These are phyloP conservation scores for Pachypanchax playfairii DNA, from an alignment of 2,113 vertebrate genomes.

Conservation along the genomic window DNA sequence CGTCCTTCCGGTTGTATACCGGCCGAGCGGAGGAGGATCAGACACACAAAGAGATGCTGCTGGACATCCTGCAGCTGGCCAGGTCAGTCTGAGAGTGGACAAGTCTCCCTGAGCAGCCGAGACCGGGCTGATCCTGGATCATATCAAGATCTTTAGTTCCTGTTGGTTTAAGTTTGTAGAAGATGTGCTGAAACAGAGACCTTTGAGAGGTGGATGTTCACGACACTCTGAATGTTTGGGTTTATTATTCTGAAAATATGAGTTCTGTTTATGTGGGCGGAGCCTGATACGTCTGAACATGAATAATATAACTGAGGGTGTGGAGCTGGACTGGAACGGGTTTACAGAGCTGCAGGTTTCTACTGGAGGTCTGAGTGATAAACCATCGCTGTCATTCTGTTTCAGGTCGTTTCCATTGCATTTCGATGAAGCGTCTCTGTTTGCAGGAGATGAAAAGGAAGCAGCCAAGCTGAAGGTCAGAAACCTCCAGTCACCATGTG, in stretches of 20 bases:
- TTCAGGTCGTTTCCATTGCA: constrained; percentile 90
- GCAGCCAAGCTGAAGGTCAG: constrained; percentile 89
- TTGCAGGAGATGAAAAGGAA: constrained; percentile 88
- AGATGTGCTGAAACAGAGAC: too few species aligned
- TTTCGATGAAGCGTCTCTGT: constrained; percentile 91
- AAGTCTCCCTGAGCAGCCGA: neutral
- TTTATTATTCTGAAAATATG: too few species aligned
- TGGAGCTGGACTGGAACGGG: too few species aligned
- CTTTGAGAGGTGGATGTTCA: too few species aligned
- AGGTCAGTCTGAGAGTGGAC: constrained; percentile 77
- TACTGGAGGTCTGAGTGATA: too few species aligned
- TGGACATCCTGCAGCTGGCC: constrained; percentile 86
- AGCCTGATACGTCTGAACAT: too few species aligned
- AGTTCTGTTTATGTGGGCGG: too few species aligned
- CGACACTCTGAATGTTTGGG: too few species aligned
- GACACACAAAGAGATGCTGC: constrained; percentile 79
- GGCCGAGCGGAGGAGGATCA: constrained; percentile 80
- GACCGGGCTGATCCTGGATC: neutral
- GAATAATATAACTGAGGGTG: too few species aligned
- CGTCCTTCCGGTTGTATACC: constrained; percentile 85
- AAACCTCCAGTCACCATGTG: neutral
- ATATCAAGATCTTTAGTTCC: neutral
- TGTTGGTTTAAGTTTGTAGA: too few species aligned
- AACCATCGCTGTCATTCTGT: too few species aligned
- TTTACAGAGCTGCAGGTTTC: too few species aligned